These are phyloP conservation scores for Chrysotoxum bicinctum DNA, from an alignment of 2,888 invertebrate species.

Conservation along the genomic window DNA sequence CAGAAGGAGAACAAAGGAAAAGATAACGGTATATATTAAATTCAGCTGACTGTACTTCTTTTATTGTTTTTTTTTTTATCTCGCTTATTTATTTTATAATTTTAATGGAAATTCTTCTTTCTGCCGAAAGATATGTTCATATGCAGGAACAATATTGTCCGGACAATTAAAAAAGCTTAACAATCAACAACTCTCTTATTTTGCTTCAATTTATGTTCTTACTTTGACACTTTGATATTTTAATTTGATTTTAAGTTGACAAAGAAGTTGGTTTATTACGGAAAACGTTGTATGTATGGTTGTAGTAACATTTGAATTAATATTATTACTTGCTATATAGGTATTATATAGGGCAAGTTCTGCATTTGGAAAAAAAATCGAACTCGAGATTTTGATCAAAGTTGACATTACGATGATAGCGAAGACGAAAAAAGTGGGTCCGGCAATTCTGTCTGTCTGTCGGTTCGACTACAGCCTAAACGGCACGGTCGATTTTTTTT, in stretches of 20 bases:
- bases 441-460: too few species aligned
- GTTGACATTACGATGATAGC: too few species aligned
- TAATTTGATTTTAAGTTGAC: neutral
- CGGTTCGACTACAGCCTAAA: too few species aligned
- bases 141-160: neutral
- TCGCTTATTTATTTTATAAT: neutral
- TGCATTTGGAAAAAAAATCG: too few species aligned
- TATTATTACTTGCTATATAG: too few species aligned
- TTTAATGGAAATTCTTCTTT: neutral
- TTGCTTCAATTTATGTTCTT: neutral
- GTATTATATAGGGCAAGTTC: too few species aligned
- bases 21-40: constrained; percentile 28
- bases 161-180: neutral
- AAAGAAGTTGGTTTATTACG: too few species aligned
- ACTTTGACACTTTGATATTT: neutral
- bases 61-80: neutral
- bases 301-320: too few species aligned
- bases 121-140: neutral
- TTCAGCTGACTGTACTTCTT: neutral
- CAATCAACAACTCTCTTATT: neutral
- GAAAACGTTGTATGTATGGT: too few species aligned
- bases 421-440: too few species aligned
- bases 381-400: too few species aligned
- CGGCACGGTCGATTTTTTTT: too few species aligned
- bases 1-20: neutral